Base-by-base conservation (phyloP, 2,113 vertebrate species). In the Pandion haliaetus region DNA sequence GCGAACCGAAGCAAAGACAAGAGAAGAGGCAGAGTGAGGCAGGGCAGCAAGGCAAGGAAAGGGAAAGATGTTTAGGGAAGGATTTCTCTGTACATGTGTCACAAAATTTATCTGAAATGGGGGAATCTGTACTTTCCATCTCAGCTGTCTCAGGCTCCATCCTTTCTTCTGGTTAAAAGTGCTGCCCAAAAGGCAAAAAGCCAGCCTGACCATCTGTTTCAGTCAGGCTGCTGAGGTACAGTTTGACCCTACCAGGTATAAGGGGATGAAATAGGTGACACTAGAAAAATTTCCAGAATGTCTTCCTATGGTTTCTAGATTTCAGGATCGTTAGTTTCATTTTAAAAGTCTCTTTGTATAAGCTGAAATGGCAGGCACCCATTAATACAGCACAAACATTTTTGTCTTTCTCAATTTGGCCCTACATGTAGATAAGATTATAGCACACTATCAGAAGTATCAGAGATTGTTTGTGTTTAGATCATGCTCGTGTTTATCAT, bases 401-500 rank as follows among this genome's bases (percentile, higher is more conserved):
- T 91, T 34, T 73, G n/a, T 58, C 16, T 59, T 85, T 86, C 66
- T 93, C 54, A 90, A 34, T 69, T 93, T 72, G 26, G 10, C 49
- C 32, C 6, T 40, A 91, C 79, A 73, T 34, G 29, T 80, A 83
- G 36, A 81, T 57, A 79, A 65, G 52, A 85, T 86, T 97, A 82
- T 72, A 91, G 71, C 55, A 90, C 38, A n/a, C 47, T 92, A 81
- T 95, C 81, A 85, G 45, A 95, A 65, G 24, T 65, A 91, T 88
- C 86, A 83, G 52, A 93, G 31, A 95, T 78, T 84, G 69, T 69
- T 93, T 78, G 71, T 80, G 49, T 91, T 97, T 67, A 95, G 54
- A 95, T 92, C 67, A 69, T 83, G 34, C 57, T 89, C 77, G 42
- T 96, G 78, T 88, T 96, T 97, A 97, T 89, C 72, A 74, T 66